Conservation (phyloP, 2,113 vertebrate species). For the Prolemur simus region DNA sequence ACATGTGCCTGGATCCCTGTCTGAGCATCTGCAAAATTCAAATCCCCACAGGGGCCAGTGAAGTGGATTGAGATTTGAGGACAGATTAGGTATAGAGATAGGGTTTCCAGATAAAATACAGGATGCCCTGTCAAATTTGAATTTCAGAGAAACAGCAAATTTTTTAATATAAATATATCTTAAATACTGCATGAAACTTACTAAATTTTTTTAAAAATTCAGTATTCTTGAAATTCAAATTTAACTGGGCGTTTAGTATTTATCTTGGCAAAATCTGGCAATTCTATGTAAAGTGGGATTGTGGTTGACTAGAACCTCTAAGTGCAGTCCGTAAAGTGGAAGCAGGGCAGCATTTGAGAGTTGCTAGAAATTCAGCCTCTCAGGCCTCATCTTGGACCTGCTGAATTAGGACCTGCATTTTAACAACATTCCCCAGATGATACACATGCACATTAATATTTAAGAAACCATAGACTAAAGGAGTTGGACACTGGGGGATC, state of each 20-base stretch:
- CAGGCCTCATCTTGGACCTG: not conserved
- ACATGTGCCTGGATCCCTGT: not conserved
- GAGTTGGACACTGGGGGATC: not conserved
- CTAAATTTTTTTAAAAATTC: not conserved
- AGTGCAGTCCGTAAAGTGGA: not conserved
- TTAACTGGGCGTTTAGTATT: not conserved
- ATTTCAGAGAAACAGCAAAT: not conserved
- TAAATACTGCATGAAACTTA: not conserved
- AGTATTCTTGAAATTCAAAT: not conserved
- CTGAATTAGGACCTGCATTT: not conserved
- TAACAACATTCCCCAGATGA: not conserved
- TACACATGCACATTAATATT: not conserved
- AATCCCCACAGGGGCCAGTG: not conserved
- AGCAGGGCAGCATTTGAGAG: not conserved
- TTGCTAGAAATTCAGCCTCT: not conserved
- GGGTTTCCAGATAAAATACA: not conserved
- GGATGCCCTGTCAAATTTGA: not conserved
- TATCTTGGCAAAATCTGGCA: not conserved
- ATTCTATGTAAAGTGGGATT: too few species aligned
- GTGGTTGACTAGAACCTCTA: not conserved
- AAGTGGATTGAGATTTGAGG: not conserved
- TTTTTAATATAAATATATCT: not conserved
- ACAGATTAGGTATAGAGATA: not conserved
- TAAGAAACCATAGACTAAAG: not conserved
- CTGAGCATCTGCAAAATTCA: not conserved